Percentiles rank a stretch among this genome's conserved stretches.
Evolutionary conservation across 2,797 vertebrate species (phyloP).

Genomic region (Craterocephalus amniculus): DNA sequence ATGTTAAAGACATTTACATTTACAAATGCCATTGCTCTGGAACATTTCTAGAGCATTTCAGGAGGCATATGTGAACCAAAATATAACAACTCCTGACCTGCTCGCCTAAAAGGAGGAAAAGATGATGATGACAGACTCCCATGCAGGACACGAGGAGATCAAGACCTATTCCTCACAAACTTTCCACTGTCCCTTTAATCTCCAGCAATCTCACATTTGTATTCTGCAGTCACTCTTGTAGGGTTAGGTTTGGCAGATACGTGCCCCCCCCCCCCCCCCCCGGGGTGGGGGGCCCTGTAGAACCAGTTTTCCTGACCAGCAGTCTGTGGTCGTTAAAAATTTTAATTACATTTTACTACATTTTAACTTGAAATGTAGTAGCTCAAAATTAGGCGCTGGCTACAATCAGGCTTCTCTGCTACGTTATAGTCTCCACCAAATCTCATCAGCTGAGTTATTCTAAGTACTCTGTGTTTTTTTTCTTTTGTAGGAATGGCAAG

Average conservation of each 20-base stretch:
- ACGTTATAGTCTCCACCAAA: neutral
- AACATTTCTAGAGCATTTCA: neutral
- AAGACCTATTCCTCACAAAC: neutral
- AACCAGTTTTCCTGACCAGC: neutral
- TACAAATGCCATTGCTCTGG: neutral
- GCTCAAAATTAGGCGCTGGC: neutral
- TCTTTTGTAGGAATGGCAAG: slow-evolving; percentile 22
- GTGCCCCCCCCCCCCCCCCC: too few relatives aligned
- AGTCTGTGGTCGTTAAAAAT: neutral
- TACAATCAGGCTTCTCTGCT: neutral
- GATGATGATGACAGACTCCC: too few relatives aligned
- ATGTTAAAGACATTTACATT: neutral
- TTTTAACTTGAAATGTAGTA: neutral
- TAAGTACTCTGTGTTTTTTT: neutral
- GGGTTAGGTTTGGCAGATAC: neutral
- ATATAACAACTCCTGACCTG: too few relatives aligned
- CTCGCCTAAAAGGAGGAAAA: too few relatives aligned
- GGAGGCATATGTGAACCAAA: too few relatives aligned
- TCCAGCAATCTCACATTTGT: neutral
- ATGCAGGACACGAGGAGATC: neutral
- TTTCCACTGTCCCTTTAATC: too few relatives aligned
- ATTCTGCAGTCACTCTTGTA: neutral
- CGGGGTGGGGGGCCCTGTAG: too few relatives aligned
- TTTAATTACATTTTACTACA: too few relatives aligned
- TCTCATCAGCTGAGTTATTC: neutral